Percentiles rank a stretch among this genome's conserved stretches.
These are phyloP conservation scores for Karalla daura DNA, from an alignment of 2,797 vertebrate species.

Conservation along the genomic window DNA sequence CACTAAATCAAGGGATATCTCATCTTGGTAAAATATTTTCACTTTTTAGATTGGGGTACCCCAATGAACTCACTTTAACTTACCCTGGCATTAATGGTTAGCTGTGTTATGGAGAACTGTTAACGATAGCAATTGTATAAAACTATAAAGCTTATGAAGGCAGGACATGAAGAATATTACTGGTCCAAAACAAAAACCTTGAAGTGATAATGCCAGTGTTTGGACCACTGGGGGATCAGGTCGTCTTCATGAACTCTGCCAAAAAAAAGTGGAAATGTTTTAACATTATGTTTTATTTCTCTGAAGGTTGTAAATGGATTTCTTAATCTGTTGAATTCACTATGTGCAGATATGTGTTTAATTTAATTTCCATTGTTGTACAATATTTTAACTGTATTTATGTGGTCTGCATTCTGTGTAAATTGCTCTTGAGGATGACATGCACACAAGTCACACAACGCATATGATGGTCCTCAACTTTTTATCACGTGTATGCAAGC, in stretches of 20 bases:
- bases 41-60: conserved; percentile 50
- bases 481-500: conserved; percentile 61
- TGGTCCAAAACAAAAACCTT: conserved; percentile 7
- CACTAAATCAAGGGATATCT: conserved; percentile 56
- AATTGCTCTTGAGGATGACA: conserved; percentile 50
- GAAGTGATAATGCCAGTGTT: background rate
- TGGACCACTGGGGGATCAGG: background rate
- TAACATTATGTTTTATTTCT: conserved; percentile 48
- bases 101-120: conserved; percentile 11
- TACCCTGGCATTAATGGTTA: background rate
- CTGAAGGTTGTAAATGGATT: conserved; percentile 69
- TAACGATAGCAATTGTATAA: background rate
- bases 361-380: conserved; percentile 72
- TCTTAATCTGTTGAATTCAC: conserved; percentile 65
- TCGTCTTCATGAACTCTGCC: conserved; percentile 17
- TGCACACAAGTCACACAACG: conserved; percentile 52
- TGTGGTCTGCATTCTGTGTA: conserved; percentile 70
- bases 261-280: conserved; percentile 72
- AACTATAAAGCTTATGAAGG: conserved; percentile 1
- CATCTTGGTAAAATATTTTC: conserved; percentile 64
- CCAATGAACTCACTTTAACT: background rate
- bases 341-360: conserved; percentile 68
- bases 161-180: conserved; percentile 3
- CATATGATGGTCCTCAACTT: conserved; percentile 46
- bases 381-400: conserved; percentile 77